A percentile compares a stretch with the other conserved stretches of the same genome.
These are phyloP conservation scores for Pelobates fuscus DNA, from an alignment of 2,113 vertebrate genomes.

Conservation along the genomic window DNA sequence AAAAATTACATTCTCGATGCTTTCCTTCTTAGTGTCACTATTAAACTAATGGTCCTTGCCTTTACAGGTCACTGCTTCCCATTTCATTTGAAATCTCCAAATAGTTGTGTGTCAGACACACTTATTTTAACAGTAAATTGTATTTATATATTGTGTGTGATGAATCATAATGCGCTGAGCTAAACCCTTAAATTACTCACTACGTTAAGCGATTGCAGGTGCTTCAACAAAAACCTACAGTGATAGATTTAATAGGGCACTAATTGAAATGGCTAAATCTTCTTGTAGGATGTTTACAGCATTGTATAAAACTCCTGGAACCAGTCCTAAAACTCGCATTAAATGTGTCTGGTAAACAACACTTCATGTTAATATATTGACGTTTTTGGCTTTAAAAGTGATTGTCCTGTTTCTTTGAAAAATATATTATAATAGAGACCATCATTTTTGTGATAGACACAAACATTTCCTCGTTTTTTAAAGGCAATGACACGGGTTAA, in stretches of 20 bases:
- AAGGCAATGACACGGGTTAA: not conserved
- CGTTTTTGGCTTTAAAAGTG: slow-evolving; percentile 23
- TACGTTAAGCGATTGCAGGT: not conserved
- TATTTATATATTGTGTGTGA: not conserved
- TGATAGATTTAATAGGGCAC: slow-evolving; percentile 42
- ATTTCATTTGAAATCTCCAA: not conserved
- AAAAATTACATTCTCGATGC: not conserved
- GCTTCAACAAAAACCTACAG: slow-evolving; percentile 23
- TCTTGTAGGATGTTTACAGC: slow-evolving; percentile 25
- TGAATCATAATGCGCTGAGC: not conserved
- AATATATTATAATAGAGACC: not conserved
- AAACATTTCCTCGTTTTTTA: not conserved
- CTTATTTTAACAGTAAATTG: slow-evolving; percentile 7
- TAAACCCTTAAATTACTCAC: not conserved
- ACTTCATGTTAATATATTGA: not conserved
- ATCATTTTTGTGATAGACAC: not conserved
- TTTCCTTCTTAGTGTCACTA: not conserved
- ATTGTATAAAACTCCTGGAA: slow-evolving; percentile 18
- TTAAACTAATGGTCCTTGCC: slow-evolving; percentile 1
- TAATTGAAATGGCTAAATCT: slow-evolving; percentile 35
- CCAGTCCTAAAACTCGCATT: slow-evolving; percentile 30
- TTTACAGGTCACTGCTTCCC: slow-evolving; percentile 1
- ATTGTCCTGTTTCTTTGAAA: not conserved
- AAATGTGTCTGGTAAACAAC: slow-evolving; percentile 29
- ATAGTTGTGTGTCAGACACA: not conserved